Evolutionary conservation across 2,113 vertebrate species (phyloP).

Genomic region (Pristiophorus japonicus): DNA sequence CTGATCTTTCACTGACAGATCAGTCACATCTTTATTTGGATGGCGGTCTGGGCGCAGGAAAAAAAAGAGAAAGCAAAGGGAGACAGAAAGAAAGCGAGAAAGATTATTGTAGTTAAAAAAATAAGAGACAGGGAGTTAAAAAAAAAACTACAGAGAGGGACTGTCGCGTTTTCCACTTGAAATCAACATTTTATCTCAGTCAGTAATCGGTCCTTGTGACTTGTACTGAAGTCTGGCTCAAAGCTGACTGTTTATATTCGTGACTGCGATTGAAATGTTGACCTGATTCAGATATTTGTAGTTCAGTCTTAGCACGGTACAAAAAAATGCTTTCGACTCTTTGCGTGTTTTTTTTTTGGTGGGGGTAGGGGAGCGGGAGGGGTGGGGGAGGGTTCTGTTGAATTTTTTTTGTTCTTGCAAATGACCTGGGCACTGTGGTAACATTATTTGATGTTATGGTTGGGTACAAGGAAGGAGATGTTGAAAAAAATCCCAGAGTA

Average conservation of each 20-base stretch:
- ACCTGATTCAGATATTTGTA: neutral
- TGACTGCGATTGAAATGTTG: neutral
- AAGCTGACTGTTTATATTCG: neutral
- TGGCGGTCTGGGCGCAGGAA: neutral
- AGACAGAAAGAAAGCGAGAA: neutral
- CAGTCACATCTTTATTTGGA: slow-evolving; percentile 34
- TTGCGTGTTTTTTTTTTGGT: too few relatives aligned
- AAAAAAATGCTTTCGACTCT: too few relatives aligned
- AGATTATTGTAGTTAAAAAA: neutral
- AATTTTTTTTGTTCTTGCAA: neutral
- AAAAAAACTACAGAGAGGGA: too few relatives aligned
- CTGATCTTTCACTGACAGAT: slow-evolving; percentile 39
- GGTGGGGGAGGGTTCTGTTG: neutral
- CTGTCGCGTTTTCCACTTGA: too few relatives aligned
- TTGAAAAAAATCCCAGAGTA: neutral
- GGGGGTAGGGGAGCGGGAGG: too few relatives aligned
- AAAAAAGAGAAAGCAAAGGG: neutral
- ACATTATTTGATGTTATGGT: neutral
- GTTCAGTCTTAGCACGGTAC: neutral
- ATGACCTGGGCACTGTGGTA: neutral
- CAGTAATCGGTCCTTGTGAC: neutral
- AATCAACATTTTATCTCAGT: neutral
- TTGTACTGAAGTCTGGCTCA: neutral
- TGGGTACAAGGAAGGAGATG: neutral
- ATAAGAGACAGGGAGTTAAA: neutral